Conservation (phyloP, 1,140 invertebrate genomes). For the Helicoverpa zea region DNA sequence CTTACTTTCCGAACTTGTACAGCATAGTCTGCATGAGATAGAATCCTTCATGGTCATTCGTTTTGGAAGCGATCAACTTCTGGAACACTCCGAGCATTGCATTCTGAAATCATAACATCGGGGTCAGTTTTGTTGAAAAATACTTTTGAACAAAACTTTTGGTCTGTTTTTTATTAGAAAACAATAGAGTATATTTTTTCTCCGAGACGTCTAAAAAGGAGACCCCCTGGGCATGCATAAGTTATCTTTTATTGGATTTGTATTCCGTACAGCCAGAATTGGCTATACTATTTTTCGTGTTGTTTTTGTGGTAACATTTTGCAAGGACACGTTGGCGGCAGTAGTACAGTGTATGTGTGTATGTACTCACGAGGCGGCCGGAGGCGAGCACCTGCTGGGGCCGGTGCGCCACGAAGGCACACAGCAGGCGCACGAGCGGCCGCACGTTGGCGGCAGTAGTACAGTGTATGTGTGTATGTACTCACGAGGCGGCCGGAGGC, state of each 20-base stretch:
- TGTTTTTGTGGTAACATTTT: too few relatives aligned
- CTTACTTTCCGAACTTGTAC: conserved; percentile 89
- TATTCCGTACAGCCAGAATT: too few relatives aligned
- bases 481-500: conserved; percentile 90
- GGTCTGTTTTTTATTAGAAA: too few relatives aligned
- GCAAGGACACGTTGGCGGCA: background rate
- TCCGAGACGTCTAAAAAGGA: too few relatives aligned
- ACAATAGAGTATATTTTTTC: too few relatives aligned
- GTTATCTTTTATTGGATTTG: too few relatives aligned
- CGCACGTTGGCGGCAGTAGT: conserved; percentile 90
- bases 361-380: conserved; percentile 90
- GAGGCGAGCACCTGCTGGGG: conserved; percentile 90
- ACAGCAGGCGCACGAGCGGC: conserved; percentile 95
- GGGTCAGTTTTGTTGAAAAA: background rate
- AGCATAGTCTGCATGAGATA: conserved; percentile 95
- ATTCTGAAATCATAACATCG: conserved; percentile 84
- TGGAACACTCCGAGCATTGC: conserved; percentile 98
- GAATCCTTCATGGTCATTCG: conserved; percentile 98
- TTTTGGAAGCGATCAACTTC: conserved; percentile 97
- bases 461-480: background rate
- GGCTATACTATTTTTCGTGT: too few relatives aligned
- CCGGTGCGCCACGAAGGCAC: conserved; percentile 94
- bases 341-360: background rate
- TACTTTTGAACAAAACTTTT: too few relatives aligned
- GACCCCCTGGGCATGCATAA: too few relatives aligned